Evolutionary conservation across 2,797 vertebrate species (phyloP), one percentile per base, ranked within the genome.

Genomic region (Catharus ustulatus): DNA sequence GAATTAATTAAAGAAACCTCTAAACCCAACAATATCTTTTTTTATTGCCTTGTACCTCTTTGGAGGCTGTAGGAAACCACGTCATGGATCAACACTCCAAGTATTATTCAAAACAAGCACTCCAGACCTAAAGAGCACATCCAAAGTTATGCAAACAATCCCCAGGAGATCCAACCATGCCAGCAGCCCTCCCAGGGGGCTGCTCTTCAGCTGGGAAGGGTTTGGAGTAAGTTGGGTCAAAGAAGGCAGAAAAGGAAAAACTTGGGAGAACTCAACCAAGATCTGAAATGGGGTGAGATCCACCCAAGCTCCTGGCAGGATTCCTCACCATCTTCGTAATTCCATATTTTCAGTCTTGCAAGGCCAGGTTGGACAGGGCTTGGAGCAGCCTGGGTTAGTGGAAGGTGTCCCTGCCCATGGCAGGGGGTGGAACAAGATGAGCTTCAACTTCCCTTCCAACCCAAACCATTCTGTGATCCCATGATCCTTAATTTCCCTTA

Each of bases 91-190:
- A 93, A 92, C 89, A 82, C 27, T 75, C 40, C 42, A 5, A 84
- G 58, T 54, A 46, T 87, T 95, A 87, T 51, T 64, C 54, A 71
- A 87, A 95, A 84, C 71, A 76, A 84, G 72, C 62, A 17, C 74
- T 84, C 19, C 3, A 14, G 83, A 84, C 38, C 29, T 15, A 58
- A 84, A 51, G 27, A 73, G 51, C 62, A 63, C 1, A 2, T 38
- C 24, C 69, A 72, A 92, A 89, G 91, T 90, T 90, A 75, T n/a
- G 62, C 87, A 95, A 91, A 95, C 74, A 90, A 49, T 8, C 27
- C 69, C 13, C 1, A 68, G 71, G 82, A 78, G 81, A 85, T 26
- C 73, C 80, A 94, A 45, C 23, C 36, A 77, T 15, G 49, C 52
- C 87, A 82, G 34, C 73, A 71, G 64, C 10, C n/a, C 42, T 68